phyloP scores from a whole-genome alignment of 2,113 vertebrate species.

The Scortum barcoo region DNA sequence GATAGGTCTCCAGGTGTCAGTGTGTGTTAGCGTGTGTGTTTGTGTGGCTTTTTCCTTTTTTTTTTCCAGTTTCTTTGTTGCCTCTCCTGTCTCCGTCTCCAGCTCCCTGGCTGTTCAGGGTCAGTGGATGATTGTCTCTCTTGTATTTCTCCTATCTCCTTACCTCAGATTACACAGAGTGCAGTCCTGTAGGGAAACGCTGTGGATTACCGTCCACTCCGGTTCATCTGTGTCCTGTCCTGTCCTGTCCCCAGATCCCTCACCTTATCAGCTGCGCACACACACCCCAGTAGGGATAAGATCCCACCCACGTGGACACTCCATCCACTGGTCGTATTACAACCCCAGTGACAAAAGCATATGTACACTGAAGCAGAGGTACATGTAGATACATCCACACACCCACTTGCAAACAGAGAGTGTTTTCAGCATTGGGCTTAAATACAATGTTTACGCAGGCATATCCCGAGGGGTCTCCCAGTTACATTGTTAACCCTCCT shows the following conservation, averaged over 20 bases:
- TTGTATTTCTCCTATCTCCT: constrained; percentile 60
- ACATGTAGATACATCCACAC: constrained; percentile 1
- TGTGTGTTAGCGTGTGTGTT: constrained; percentile 36
- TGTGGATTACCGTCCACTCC: constrained; percentile 56
- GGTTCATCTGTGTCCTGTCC: constrained; percentile 41
- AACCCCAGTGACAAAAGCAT: constrained; percentile 37
- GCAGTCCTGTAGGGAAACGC: constrained; percentile 27
- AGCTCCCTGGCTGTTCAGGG: constrained; percentile 56
- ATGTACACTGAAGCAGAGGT: constrained; percentile 25
- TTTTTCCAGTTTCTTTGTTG: constrained; percentile 24
- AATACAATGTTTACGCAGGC: constrained; percentile 39
- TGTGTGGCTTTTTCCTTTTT: constrained; percentile 32
- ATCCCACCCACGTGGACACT: constrained; percentile 38
- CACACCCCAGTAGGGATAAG: not conserved
- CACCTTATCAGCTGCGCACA: constrained; percentile 63
- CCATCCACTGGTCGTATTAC: constrained; percentile 26
- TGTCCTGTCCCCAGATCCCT: constrained; percentile 39
- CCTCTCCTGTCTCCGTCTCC: constrained; percentile 32
- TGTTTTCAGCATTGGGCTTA: constrained; percentile 34
- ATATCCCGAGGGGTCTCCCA: constrained; percentile 43
- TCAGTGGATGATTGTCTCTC: constrained; percentile 58
- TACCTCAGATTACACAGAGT: constrained; percentile 62
- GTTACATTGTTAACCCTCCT: constrained; percentile 45
- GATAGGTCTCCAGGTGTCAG: constrained; percentile 61
- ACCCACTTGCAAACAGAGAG: not conserved